A percentile compares a stretch with the other conserved stretches of the same genome.
These are phyloP conservation scores for Eptatretus atami DNA, from an alignment of 2,797 vertebrate species.

Conservation along the genomic window DNA sequence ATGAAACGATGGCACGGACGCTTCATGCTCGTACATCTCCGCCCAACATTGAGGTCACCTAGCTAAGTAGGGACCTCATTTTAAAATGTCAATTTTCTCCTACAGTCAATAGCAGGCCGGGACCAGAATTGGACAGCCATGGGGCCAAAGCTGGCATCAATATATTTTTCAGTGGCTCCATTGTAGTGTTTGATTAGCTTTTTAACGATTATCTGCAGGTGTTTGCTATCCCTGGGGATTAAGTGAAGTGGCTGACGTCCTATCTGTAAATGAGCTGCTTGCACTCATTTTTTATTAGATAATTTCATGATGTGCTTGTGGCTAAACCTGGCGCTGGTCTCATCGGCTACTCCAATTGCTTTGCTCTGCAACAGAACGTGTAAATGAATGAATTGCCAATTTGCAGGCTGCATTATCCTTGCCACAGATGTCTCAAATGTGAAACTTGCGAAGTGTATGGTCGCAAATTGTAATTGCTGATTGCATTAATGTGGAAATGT, in stretches of 20 bases:
- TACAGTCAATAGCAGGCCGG: constrained; percentile 3
- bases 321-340: too few species aligned
- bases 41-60: neutral
- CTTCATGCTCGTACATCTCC: constrained; percentile 2
- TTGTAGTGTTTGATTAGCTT: constrained; percentile 4
- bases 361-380: too few species aligned
- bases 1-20: constrained; percentile 3
- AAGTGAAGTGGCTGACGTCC: constrained; percentile 1
- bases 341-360: too few species aligned
- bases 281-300: too few species aligned
- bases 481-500: too few species aligned
- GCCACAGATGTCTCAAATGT: too few species aligned
- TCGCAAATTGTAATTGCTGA: too few species aligned
- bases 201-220: constrained; percentile 3
- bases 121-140: constrained; percentile 2
- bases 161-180: constrained; percentile 4
- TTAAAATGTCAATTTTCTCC: constrained; percentile 6
- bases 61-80: constrained; percentile 4
- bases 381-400: too few species aligned
- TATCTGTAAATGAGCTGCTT: constrained; percentile 3
- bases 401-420: too few species aligned
- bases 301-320: too few species aligned
- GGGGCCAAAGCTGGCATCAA: neutral
- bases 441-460: too few species aligned
- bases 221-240: neutral